Base-by-base conservation (phyloP, 2,797 vertebrate genomes). In the Brachyrhaphis roseni region DNA sequence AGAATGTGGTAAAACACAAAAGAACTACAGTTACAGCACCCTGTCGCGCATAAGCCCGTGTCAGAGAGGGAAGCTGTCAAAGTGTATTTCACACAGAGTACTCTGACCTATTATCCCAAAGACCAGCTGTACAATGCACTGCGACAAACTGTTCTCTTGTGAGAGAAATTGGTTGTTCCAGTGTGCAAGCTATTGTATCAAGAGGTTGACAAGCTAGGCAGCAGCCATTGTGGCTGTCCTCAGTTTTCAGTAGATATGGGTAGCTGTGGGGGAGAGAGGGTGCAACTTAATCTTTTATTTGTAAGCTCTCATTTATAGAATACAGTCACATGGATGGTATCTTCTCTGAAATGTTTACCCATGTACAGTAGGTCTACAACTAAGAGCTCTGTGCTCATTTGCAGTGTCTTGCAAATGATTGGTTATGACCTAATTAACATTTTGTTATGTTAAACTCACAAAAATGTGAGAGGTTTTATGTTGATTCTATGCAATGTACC, bases 21-120 rank as follows among this genome's bases (percentile, higher is more conserved):
- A 76, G 86, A 4, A 62, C 82, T 74, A 79, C 66, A 46, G 87
- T 82, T 91, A 82, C 87, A 86, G 82, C 86, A 91, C 87, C 77
- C 87, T 88, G 87, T 78, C 70, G 51, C 66, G n/a, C 86, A 86
- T 89, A 90, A 89, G 81, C 86, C 89, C 74, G 74, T 93, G 86
- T 90, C 92, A 92, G 92, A 93, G 87, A 88, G 90, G 90, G 88
- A 93, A 90, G 92, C 93, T 95, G 93, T 95, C 94, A 95, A 93
- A 91, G 79, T 83, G 81, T 87, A 90, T 94, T 94, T 95, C 91
- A 94, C 92, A 95, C 91, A 85, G 53, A 86, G 87, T 74, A 93
- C 93, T 93, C 93, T 93, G 92, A 94, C 85, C 90, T 87, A 95
- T 94, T 94, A 94, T 94, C 91, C 91, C 87, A 90, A 82, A 86